Percentiles rank a stretch among this genome's conserved stretches.
Evolutionary conservation across 2,113 vertebrate species (phyloP).

Genomic region (Phyllostomus hastatus): DNA sequence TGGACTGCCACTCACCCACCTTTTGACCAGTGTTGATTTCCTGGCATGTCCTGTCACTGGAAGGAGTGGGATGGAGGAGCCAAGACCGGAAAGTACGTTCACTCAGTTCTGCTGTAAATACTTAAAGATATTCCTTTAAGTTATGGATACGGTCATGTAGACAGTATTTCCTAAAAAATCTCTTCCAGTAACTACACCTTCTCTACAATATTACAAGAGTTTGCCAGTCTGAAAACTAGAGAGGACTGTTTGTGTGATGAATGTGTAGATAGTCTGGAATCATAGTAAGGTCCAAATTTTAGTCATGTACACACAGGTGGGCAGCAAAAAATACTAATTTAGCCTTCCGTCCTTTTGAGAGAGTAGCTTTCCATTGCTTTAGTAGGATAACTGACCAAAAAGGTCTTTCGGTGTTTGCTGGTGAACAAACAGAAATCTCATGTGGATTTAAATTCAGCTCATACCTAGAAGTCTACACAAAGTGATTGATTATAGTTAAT

Average conservation of each 20-base stretch:
- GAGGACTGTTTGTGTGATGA: neutral
- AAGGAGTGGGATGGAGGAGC: neutral
- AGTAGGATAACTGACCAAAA: neutral
- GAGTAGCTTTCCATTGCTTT: neutral
- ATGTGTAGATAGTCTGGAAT: neutral
- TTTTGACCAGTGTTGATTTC: neutral
- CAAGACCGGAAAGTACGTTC: neutral
- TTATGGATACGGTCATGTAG: neutral
- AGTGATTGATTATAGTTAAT: neutral
- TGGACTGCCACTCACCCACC: neutral
- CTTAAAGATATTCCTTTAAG: neutral
- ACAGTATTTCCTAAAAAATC: neutral
- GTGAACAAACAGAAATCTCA: neutral
- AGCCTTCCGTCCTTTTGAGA: neutral
- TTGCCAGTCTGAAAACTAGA: neutral
- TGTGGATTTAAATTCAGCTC: slow-evolving; percentile 29
- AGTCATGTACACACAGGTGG: neutral
- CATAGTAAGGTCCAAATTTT: neutral
- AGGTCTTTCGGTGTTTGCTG: neutral
- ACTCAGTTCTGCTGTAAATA: neutral
- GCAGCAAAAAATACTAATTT: neutral
- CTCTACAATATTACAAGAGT: neutral
- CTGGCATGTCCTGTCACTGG: neutral
- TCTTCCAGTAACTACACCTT: neutral
- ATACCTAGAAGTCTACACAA: neutral